Conservation (phyloP, 2,888 invertebrate genomes). For the Leucania comma region DNA sequence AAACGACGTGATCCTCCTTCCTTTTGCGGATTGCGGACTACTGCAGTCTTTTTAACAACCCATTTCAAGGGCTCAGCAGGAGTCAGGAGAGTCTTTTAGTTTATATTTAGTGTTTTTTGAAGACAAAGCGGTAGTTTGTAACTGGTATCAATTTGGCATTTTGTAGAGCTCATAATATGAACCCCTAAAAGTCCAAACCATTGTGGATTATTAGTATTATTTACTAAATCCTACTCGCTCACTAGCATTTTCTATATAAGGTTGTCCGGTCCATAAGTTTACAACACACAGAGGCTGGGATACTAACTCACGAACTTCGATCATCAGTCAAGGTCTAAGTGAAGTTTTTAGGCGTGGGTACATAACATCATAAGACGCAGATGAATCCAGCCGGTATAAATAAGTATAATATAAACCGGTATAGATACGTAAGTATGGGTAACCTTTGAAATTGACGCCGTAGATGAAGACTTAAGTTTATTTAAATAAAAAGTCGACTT, state of each 20-base stretch:
- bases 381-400: background rate
- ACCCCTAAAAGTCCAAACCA: background rate
- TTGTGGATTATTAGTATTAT: background rate
- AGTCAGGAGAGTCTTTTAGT: background rate
- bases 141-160: background rate
- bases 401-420: background rate
- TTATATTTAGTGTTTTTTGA: background rate
- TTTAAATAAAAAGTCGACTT: background rate
- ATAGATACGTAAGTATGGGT: background rate
- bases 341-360: background rate
- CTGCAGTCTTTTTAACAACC: background rate
- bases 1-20: background rate
- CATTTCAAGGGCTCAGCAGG: background rate
- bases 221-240: background rate
- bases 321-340: conserved; percentile 5
- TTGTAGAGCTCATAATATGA: background rate
- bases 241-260: background rate
- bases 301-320: background rate
- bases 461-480: conserved; percentile 14
- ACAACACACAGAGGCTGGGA: background rate
- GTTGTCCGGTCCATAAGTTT: background rate
- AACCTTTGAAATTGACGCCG: background rate
- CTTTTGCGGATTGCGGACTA: background rate
- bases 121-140: background rate
- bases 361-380: background rate